Conservation (phyloP, 2,113 vertebrate genomes). For the Geococcyx californianus region DNA sequence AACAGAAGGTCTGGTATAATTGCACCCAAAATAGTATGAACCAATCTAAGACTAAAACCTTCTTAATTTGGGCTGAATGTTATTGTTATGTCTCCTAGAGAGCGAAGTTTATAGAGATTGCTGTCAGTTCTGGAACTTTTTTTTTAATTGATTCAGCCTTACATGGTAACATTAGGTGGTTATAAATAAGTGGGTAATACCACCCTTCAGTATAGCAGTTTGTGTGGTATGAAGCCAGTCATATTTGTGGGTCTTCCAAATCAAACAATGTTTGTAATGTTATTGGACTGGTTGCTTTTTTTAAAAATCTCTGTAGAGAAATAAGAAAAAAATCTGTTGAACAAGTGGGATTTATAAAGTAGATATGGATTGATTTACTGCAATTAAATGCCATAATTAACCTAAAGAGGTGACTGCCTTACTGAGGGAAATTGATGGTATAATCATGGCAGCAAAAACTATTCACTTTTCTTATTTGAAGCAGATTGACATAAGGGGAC, state of each 20-base stretch:
- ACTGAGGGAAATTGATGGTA: not conserved
- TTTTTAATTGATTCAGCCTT: conserved; percentile 37
- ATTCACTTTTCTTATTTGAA: not conserved
- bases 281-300: not conserved
- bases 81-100: conserved; percentile 36
- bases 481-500: not conserved
- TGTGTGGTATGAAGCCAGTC: conserved; percentile 30
- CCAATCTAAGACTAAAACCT: not conserved
- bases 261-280: conserved; percentile 56
- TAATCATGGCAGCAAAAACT: not conserved
- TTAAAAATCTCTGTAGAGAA: not conserved
- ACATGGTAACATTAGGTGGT: conserved; percentile 13
- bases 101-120: conserved; percentile 26
- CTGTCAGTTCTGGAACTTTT: conserved; percentile 23
- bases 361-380: not conserved
- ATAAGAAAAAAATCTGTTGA: conserved; percentile 7
- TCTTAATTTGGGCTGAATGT: not conserved
- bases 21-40: conserved; percentile 1
- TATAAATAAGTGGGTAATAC: conserved; percentile 56
- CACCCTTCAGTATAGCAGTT: conserved; percentile 26
- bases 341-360: not conserved
- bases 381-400: not conserved
- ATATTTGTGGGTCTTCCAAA: conserved; percentile 47
- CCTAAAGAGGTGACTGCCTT: not conserved
- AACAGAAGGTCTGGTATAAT: not conserved